Percentiles rank a stretch among this genome's conserved stretches.
Evolutionary conservation across 2,888 invertebrate species (phyloP).

Genomic region (Tipula lateralis): DNA sequence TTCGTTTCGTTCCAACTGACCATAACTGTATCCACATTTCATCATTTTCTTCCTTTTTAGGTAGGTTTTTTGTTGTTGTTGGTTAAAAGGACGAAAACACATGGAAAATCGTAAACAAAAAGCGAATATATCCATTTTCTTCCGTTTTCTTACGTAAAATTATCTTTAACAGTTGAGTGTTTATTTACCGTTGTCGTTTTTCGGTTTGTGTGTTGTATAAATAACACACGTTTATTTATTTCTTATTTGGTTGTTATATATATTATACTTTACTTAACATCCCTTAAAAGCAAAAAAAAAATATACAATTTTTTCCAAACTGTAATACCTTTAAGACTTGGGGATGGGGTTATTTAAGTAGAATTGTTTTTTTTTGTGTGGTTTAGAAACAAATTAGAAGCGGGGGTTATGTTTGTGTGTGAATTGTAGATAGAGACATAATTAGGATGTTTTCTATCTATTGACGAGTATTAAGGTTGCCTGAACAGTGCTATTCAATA

Average conservation of each 20-base stretch:
- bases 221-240: slow-evolving; percentile 4
- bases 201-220: not conserved
- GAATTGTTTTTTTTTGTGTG: not conserved
- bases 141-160: slow-evolving; percentile 19
- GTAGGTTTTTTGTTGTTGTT: not conserved
- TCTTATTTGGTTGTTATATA: not conserved
- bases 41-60: slow-evolving; percentile 3
- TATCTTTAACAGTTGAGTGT: slow-evolving; percentile 11
- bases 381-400: not conserved
- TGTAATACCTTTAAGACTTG: not conserved
- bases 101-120: not conserved
- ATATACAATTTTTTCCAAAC: not conserved
- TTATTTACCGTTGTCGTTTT: not conserved
- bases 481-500: too few relatives aligned
- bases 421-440: not conserved
- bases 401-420: not conserved
- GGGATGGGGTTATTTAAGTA: not conserved
- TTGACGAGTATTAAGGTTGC: too few relatives aligned
- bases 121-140: not conserved
- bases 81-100: not conserved
- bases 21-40: slow-evolving; percentile 19
- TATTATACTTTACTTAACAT: not conserved
- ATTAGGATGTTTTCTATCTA: not conserved
- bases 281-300: not conserved
- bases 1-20: not conserved